phyloP scores from a whole-genome alignment of 1,140 invertebrate species.

The Amphibalanus amphitrite region DNA sequence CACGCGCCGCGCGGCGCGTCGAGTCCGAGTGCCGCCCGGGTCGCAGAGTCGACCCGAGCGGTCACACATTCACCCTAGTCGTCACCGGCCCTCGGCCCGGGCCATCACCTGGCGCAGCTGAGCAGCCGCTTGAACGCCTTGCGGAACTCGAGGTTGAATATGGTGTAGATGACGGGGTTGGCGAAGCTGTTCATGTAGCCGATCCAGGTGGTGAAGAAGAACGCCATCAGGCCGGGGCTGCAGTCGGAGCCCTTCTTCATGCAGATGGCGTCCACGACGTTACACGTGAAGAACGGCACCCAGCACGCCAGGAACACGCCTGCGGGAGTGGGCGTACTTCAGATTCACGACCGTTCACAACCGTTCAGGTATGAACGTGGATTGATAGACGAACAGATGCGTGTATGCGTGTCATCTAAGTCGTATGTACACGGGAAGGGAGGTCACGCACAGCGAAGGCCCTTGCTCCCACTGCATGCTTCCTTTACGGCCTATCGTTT shows the following conservation, averaged over 20 bases:
- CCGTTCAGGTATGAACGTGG: conserved; percentile 12
- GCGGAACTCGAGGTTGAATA: conserved; percentile 97
- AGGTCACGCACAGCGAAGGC: too few relatives aligned
- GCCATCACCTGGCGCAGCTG: conserved; percentile 9
- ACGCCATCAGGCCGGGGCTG: conserved; percentile 68
- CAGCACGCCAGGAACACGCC: conserved; percentile 94
- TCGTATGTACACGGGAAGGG: conserved; percentile 2
- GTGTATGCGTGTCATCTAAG: conserved; percentile 3
- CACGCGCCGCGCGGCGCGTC: too few relatives aligned
- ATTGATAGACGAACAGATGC: conserved; percentile 12
- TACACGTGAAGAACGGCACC: conserved; percentile 97
- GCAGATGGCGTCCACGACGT: conserved; percentile 91
- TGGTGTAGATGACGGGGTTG: conserved; percentile 97
- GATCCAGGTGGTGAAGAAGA: conserved; percentile 92
- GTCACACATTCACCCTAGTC: not conserved
- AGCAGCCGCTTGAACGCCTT: conserved; percentile 92
- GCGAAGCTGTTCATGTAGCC: conserved; percentile 96
- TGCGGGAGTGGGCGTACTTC: conserved; percentile 24
- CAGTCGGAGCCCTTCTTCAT: conserved; percentile 62
- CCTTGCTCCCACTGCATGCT: too few relatives aligned
- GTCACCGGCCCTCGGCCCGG: too few relatives aligned
- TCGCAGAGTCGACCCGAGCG: not conserved
- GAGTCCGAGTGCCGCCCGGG: too few relatives aligned
- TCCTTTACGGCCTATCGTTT: too few relatives aligned
- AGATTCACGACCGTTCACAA: not conserved